Percentiles rank a stretch among this genome's conserved stretches.
Conservation (phyloP, 1,140 invertebrate genomes). For the Leptinotarsa texana region DNA sequence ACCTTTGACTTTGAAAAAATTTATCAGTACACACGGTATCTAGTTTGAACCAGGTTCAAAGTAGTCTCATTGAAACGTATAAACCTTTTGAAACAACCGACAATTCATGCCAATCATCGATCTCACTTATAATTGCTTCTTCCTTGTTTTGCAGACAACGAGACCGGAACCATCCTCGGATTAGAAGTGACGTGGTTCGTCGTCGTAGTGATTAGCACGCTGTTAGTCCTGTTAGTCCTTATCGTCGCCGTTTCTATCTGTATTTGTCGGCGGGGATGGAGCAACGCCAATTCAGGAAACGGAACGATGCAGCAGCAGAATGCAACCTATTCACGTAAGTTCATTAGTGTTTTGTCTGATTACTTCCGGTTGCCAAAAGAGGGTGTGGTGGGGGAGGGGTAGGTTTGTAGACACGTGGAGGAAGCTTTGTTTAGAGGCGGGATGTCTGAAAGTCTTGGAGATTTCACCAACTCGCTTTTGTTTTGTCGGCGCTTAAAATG, state of each 20-base stretch:
- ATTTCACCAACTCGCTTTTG: too few relatives aligned
- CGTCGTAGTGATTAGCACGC: conserved; percentile 67
- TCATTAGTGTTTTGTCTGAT: not conserved
- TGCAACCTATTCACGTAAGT: conserved; percentile 59
- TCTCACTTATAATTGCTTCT: not conserved
- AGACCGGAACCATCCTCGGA: conserved; percentile 73
- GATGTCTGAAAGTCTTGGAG: too few relatives aligned
- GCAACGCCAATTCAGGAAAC: conserved; percentile 59
- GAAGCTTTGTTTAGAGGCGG: too few relatives aligned
- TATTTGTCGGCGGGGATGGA: conserved; percentile 70
- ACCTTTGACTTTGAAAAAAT: too few relatives aligned
- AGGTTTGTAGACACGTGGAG: too few relatives aligned
- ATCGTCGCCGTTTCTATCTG: conserved; percentile 72
- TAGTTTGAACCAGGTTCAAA: too few relatives aligned
- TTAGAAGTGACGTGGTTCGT: conserved; percentile 77
- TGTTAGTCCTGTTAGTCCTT: conserved; percentile 68
- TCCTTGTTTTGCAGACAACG: conserved; percentile 64
- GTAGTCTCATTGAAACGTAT: too few relatives aligned
- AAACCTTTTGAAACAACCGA: too few relatives aligned
- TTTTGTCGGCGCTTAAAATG: too few relatives aligned
- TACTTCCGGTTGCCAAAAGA: not conserved
- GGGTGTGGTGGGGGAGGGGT: too few relatives aligned
- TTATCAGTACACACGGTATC: too few relatives aligned
- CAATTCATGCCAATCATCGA: too few relatives aligned
- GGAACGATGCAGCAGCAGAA: conserved; percentile 60